These are phyloP conservation scores for Lycocorax pyrrhopterus DNA, from an alignment of 2,113 vertebrate genomes.

Conservation along the genomic window DNA sequence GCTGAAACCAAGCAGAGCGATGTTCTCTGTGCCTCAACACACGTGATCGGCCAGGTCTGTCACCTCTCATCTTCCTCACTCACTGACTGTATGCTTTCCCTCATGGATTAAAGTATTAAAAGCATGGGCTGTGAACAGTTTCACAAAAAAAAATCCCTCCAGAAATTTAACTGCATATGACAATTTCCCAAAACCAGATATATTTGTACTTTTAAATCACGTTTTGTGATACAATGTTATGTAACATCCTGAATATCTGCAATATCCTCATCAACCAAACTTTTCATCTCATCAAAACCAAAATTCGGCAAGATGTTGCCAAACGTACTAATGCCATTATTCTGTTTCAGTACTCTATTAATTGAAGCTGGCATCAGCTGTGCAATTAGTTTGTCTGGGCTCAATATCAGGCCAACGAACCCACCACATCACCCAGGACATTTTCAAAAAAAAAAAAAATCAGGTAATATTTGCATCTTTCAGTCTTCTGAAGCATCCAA, in stretches of 20 bases:
- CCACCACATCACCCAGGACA: not conserved
- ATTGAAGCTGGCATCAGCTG: not conserved
- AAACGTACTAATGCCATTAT: not conserved
- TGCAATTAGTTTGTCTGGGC: not conserved
- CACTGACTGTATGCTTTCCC: not conserved
- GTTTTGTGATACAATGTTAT: not conserved
- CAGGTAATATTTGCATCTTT: not conserved
- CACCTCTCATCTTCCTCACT: not conserved
- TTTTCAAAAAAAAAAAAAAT: not conserved
- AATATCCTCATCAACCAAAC: not conserved
- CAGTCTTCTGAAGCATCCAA: not conserved
- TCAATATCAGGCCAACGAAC: not conserved
- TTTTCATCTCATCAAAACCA: not conserved
- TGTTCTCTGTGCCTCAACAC: not conserved
- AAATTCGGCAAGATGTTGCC: not conserved
- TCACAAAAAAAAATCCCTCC: not conserved
- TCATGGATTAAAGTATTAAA: not conserved
- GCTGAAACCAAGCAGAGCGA: fast-evolving
- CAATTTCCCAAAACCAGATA: not conserved
- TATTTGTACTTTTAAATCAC: not conserved
- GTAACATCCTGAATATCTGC: not conserved
- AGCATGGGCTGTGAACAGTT: not conserved
- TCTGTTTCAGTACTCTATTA: not conserved
- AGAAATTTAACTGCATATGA: not conserved
- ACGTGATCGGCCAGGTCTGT: fast-evolving